Conservation (phyloP, 2,113 vertebrate genomes). For the Paratilapia polleni region DNA sequence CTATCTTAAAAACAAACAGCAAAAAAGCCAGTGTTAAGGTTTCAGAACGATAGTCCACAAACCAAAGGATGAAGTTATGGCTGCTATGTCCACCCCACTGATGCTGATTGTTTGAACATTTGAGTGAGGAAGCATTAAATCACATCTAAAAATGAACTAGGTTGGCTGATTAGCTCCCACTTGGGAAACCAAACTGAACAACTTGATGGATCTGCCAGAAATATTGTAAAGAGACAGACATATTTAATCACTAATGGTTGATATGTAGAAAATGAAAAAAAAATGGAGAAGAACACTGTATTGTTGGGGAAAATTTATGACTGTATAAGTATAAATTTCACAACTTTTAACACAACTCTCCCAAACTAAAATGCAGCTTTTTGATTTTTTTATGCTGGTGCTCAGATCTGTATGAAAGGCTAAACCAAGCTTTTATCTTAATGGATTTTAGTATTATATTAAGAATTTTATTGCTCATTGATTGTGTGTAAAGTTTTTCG, state of each 20-base stretch:
- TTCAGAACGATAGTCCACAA: too few species aligned
- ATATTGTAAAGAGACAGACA: background rate
- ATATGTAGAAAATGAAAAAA: too few species aligned
- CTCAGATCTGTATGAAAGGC: background rate
- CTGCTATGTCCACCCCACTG: too few species aligned
- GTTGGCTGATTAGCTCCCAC: background rate
- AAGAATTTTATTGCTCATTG: constrained; percentile 13
- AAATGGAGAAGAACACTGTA: background rate
- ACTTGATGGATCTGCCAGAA: background rate
- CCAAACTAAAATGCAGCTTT: background rate
- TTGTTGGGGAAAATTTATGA: background rate
- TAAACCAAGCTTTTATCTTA: constrained; percentile 2
- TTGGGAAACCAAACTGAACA: background rate
- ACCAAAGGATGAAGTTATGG: background rate
- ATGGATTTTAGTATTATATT: constrained; percentile 1
- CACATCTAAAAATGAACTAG: background rate
- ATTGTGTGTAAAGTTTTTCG: background rate
- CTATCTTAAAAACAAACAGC: background rate
- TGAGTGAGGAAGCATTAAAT: background rate
- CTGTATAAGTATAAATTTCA: background rate
- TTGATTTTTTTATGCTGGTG: background rate
- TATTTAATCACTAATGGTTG: background rate
- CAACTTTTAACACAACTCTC: background rate
- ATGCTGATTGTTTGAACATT: background rate
- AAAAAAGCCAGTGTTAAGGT: background rate